These are phyloP conservation scores for Pyrrhia umbra DNA, from an alignment of 2,888 invertebrate species.

Conservation along the genomic window DNA sequence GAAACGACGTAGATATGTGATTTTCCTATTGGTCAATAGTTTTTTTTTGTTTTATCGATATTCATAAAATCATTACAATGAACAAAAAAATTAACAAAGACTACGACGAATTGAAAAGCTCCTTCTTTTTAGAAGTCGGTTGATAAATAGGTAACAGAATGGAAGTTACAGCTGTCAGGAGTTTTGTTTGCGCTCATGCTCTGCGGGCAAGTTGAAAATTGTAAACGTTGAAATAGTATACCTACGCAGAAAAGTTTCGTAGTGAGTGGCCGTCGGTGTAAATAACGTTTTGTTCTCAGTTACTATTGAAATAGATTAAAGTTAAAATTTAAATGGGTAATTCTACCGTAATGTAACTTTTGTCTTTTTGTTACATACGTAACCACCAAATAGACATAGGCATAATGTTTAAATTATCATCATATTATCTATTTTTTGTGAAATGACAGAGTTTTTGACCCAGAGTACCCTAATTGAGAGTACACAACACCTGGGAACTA, in stretches of 20 bases:
- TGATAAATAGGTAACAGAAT: not conserved
- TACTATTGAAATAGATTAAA: not conserved
- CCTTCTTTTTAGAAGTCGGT: not conserved
- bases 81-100: too few species aligned
- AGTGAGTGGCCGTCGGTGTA: slow-evolving; percentile 1
- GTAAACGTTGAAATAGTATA: slow-evolving; percentile 19
- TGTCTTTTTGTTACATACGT: not conserved
- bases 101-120: not conserved
- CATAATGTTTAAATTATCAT: not conserved
- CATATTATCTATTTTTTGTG: too few species aligned
- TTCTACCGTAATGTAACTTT: not conserved
- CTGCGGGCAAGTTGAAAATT: slow-evolving; percentile 31
- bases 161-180: slow-evolving; percentile 5
- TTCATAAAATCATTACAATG: too few species aligned
- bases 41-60: too few species aligned
- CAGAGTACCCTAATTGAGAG: too few species aligned
- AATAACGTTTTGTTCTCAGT: slow-evolving; percentile 16
- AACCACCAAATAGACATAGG: too few species aligned
- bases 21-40: too few species aligned
- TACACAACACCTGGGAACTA: too few species aligned
- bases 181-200: slow-evolving; percentile 9
- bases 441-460: too few species aligned
- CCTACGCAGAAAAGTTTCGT: slow-evolving; percentile 26
- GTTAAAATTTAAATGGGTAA: not conserved
- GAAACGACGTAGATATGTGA: too few species aligned